A percentile compares a stretch with the other conserved stretches of the same genome.
Conservation (phyloP, 2,113 vertebrate genomes). For the Periophthalmus modestus region DNA sequence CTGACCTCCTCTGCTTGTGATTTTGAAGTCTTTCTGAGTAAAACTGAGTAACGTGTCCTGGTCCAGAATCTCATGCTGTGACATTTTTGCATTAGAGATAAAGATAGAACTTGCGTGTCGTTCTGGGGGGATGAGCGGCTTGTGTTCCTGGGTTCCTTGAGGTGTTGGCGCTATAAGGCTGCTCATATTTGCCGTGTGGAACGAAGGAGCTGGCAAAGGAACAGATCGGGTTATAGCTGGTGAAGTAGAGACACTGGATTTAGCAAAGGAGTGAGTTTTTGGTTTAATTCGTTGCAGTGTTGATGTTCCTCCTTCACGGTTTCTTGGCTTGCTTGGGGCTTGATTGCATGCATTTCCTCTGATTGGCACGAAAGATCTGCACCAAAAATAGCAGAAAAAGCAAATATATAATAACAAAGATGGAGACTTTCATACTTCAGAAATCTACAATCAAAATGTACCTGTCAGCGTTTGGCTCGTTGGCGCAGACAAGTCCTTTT, state of each 20-base stretch:
- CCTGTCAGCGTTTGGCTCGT: constrained; percentile 36
- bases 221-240: constrained; percentile 45
- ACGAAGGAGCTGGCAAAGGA: constrained; percentile 25
- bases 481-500: constrained; percentile 50
- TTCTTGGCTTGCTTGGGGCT: constrained; percentile 29
- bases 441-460: constrained; percentile 23
- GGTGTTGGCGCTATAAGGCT: constrained; percentile 46
- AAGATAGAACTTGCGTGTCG: constrained; percentile 53
- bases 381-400: background rate
- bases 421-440: background rate
- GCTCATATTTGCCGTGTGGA: constrained; percentile 28
- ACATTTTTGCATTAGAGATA: constrained; percentile 52
- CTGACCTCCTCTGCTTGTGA: constrained; percentile 15
- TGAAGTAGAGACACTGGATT: constrained; percentile 33
- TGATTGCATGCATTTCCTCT: constrained; percentile 19
- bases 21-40: constrained; percentile 25
- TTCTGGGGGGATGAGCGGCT: constrained; percentile 44
- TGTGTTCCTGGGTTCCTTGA: constrained; percentile 37
- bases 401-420: constrained; percentile 5
- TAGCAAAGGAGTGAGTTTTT: constrained; percentile 31
- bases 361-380: constrained; percentile 49
- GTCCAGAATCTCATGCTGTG: constrained; percentile 43
- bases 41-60: constrained; percentile 54
- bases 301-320: constrained; percentile 35
- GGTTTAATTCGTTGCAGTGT: constrained; percentile 51